Evolutionary conservation across 2,888 invertebrate species (phyloP).

Genomic region (Apamea crenata): DNA sequence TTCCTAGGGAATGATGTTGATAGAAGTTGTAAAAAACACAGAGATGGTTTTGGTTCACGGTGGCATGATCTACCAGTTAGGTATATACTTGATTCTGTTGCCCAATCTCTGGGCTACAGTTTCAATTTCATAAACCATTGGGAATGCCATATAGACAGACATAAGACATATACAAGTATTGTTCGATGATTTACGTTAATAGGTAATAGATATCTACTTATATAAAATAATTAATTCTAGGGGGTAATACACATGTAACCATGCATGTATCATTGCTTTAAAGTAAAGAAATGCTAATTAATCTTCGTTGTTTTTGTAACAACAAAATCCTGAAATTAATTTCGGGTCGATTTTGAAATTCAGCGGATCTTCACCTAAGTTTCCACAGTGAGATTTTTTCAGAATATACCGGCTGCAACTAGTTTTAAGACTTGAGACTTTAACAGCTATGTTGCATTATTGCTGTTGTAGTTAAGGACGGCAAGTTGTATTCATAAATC

Average conservation of each 20-base stretch:
- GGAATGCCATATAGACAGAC: not conserved
- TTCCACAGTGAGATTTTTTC: not conserved
- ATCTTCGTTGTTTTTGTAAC: not conserved
- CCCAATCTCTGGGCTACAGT: too few species aligned
- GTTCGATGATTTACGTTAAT: not conserved
- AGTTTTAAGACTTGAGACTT: not conserved
- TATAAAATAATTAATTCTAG: not conserved
- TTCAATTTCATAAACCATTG: not conserved
- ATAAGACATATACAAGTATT: not conserved
- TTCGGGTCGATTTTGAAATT: not conserved
- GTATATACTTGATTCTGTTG: not conserved
- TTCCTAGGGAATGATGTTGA: not conserved
- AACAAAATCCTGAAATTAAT: not conserved
- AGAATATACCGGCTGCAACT: not conserved
- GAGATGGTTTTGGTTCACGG: not conserved
- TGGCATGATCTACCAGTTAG: not conserved
- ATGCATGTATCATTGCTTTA: too few species aligned
- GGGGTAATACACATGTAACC: not conserved
- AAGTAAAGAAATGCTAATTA: too few species aligned
- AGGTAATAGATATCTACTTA: not conserved
- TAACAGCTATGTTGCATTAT: not conserved
- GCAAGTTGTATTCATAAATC: conserved; percentile 13
- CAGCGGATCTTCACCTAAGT: not conserved
- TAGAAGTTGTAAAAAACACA: not conserved
- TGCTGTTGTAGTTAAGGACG: not conserved